These are phyloP conservation scores for Leptosomus discolor DNA, from an alignment of 2,113 vertebrate species.

Conservation along the genomic window DNA sequence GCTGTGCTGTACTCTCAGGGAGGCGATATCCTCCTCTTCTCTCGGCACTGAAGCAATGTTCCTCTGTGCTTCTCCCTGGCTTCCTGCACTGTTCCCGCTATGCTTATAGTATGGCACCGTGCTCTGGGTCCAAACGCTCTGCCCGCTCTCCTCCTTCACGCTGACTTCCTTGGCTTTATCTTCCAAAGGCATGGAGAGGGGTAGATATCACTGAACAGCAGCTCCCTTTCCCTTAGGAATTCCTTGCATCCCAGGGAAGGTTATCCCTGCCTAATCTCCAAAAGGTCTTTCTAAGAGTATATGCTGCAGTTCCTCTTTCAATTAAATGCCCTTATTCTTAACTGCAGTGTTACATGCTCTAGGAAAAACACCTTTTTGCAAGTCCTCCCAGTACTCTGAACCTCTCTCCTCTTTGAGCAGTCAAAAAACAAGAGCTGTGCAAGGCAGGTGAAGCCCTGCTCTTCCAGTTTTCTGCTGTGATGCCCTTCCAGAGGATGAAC, in stretches of 20 bases:
- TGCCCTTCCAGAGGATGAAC: background rate
- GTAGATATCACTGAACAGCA: background rate
- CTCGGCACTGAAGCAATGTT: background rate
- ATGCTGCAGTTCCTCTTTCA: background rate
- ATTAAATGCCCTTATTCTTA: background rate
- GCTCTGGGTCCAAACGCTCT: background rate
- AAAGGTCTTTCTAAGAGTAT: background rate
- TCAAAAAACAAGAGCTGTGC: background rate
- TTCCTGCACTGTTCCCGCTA: background rate
- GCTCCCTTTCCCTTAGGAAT: background rate
- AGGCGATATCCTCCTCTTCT: background rate
- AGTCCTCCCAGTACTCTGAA: background rate
- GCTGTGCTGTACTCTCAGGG: background rate
- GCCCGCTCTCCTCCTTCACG: background rate
- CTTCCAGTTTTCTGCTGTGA: background rate
- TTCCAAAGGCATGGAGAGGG: background rate
- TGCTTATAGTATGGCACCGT: background rate
- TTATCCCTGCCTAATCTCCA: background rate
- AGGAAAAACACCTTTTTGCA: background rate
- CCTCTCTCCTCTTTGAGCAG: background rate
- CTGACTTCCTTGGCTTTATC: background rate
- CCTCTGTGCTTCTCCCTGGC: background rate
- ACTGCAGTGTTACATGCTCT: fast-evolving
- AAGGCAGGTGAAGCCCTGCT: background rate
- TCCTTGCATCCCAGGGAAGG: background rate